phyloP scores from a whole-genome alignment of 2,797 vertebrate genomes.

The Chaenodraco wilsoni region DNA sequence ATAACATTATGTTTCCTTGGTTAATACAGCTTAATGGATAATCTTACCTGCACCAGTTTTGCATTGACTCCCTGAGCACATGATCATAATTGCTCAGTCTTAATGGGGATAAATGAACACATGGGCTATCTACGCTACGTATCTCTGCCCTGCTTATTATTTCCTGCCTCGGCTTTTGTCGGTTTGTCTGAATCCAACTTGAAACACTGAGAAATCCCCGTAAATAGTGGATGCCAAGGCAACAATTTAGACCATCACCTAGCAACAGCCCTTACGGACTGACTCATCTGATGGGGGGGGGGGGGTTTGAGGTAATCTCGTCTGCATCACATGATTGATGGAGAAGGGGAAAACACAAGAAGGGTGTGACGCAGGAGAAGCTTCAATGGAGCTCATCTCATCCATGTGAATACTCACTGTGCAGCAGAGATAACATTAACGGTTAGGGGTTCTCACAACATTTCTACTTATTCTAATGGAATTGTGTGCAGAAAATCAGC shows the following conservation, averaged over 20 bases:
- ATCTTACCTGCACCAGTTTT: not conserved
- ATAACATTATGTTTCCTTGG: not conserved
- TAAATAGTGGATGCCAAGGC: conserved; percentile 55
- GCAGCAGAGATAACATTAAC: not conserved
- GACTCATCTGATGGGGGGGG: conserved; percentile 29
- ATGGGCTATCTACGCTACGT: not conserved
- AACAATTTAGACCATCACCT: conserved; percentile 65
- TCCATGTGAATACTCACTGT: not conserved
- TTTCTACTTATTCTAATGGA: not conserved
- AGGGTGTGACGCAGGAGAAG: conserved; percentile 2
- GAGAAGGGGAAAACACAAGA: conserved; percentile 17
- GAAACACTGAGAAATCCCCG: conserved; percentile 42
- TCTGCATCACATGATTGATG: conserved; percentile 16
- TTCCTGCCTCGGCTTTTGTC: conserved; percentile 24
- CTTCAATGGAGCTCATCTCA: not conserved
- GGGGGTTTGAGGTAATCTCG: conserved; percentile 3
- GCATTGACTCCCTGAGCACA: not conserved
- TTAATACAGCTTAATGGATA: not conserved
- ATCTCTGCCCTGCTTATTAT: conserved; percentile 14
- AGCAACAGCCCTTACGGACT: conserved; percentile 63
- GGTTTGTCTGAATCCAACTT: conserved; percentile 28
- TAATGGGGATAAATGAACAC: conserved; percentile 3
- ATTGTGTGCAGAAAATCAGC: not conserved
- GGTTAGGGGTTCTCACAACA: not conserved
- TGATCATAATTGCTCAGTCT: no score